Evolutionary conservation across 2,888 invertebrate genomes (phyloP).

Genomic region (Tetheella fluctuosa): DNA sequence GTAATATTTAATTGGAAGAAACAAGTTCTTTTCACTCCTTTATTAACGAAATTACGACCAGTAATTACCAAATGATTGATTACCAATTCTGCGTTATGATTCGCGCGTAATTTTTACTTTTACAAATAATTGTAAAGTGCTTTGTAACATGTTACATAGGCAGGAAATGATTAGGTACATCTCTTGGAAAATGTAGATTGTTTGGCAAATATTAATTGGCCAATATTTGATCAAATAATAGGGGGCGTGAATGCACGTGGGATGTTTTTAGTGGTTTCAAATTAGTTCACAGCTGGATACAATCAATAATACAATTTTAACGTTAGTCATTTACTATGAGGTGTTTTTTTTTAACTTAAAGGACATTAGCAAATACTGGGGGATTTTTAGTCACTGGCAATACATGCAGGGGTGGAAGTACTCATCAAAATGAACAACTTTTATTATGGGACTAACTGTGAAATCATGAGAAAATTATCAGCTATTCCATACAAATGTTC

Average conservation of each 20-base stretch:
- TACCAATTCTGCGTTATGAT: not conserved
- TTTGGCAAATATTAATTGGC: not conserved
- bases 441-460: too few relatives aligned
- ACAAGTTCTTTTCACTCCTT: not conserved
- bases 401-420: too few relatives aligned
- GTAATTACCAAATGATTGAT: not conserved
- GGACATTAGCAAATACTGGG: too few relatives aligned
- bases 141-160: not conserved
- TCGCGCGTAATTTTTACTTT: not conserved
- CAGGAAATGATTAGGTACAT: not conserved
- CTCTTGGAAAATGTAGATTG: not conserved
- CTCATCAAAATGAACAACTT: too few relatives aligned
- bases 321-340: not conserved
- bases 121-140: constrained; percentile 6
- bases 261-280: constrained; percentile 41
- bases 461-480: too few relatives aligned
- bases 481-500: too few relatives aligned
- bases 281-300: constrained; percentile 46
- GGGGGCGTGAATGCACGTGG: constrained; percentile 26
- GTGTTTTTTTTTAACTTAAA: too few relatives aligned
- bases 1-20: not conserved
- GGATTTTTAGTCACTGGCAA: too few relatives aligned
- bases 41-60: not conserved
- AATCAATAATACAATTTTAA: constrained; percentile 21
- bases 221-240: not conserved